phyloP scores from a whole-genome alignment of 2,888 invertebrate genomes.

The Spodoptera littoralis region DNA sequence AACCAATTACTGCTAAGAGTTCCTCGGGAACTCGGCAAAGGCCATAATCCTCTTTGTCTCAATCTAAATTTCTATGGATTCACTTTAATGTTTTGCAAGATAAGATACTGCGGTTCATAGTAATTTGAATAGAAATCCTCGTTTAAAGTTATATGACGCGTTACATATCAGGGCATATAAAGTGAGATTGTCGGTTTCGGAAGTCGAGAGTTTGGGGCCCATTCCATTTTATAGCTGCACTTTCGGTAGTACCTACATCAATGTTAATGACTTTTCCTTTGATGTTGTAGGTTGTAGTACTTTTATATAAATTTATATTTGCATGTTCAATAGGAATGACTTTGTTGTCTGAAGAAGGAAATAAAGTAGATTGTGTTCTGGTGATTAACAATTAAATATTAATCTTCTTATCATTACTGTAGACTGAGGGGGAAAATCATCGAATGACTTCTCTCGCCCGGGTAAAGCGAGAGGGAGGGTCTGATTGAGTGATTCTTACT shows the following conservation, averaged over 20 bases:
- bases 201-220: neutral
- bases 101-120: constrained; percentile 18
- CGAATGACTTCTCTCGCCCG: no score
- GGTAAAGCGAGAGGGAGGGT: no score
- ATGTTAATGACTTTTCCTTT: neutral
- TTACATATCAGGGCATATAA: constrained; percentile 2
- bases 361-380: no score
- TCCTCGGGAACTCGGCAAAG: neutral
- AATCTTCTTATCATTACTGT: no score
- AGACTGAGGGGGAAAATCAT: no score
- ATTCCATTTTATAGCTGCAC: constrained; percentile 8
- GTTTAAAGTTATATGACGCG: constrained; percentile 29
- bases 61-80: constrained; percentile 21
- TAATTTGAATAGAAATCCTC: constrained; percentile 32
- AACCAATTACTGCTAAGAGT: constrained; percentile 21
- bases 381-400: no score
- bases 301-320: no score
- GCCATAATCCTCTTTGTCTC: constrained; percentile 9
- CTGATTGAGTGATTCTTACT: no score
- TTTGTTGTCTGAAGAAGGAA: no score
- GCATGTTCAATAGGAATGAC: no score
- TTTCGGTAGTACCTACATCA: neutral
- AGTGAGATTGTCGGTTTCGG: constrained; percentile 17
- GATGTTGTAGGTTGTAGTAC: no score
- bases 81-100: constrained; percentile 30